Evolutionary conservation across 2,888 invertebrate genomes (phyloP).

Genomic region (Eucriotettix oculatus): DNA sequence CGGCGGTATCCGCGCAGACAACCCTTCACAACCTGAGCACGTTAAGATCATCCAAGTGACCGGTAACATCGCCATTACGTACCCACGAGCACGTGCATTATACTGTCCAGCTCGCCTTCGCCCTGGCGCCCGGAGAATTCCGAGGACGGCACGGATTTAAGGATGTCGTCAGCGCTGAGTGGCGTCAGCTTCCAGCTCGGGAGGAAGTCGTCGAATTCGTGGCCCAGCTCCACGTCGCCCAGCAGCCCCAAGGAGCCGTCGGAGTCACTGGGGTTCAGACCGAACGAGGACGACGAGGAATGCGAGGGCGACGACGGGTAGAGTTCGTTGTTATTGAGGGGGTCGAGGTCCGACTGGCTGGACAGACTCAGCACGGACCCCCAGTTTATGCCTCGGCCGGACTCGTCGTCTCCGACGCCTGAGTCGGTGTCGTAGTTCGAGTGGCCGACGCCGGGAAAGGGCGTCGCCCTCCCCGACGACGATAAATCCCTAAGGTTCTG

Average conservation of each 20-base stretch:
- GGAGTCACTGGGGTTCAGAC: conserved; percentile 6
- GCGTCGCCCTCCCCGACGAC: conserved; percentile 47
- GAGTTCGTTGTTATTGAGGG: conserved; percentile 62
- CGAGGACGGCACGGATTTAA: conserved; percentile 26
- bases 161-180: conserved; percentile 30
- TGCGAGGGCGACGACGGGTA: conserved; percentile 24
- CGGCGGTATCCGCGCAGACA: background rate
- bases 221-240: conserved; percentile 38
- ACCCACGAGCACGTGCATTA: conserved; percentile 54
- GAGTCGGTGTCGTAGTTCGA: conserved; percentile 32
- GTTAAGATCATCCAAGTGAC: conserved; percentile 9
- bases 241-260: conserved; percentile 12
- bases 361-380: conserved; percentile 76
- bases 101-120: conserved; percentile 38
- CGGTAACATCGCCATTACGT: conserved; percentile 15
- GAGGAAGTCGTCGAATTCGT: conserved; percentile 33
- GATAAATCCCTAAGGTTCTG: conserved; percentile 30
- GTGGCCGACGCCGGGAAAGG: conserved; percentile 42
- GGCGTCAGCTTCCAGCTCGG: conserved; percentile 36
- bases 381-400: conserved; percentile 74
- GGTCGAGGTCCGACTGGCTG: conserved; percentile 72
- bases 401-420: conserved; percentile 33
- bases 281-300: conserved; percentile 7
- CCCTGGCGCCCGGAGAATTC: conserved; percentile 19
- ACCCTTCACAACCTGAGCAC: conserved; percentile 13